Conservation (phyloP, 2,888 invertebrate species). For the Yponomeuta sedellus region DNA sequence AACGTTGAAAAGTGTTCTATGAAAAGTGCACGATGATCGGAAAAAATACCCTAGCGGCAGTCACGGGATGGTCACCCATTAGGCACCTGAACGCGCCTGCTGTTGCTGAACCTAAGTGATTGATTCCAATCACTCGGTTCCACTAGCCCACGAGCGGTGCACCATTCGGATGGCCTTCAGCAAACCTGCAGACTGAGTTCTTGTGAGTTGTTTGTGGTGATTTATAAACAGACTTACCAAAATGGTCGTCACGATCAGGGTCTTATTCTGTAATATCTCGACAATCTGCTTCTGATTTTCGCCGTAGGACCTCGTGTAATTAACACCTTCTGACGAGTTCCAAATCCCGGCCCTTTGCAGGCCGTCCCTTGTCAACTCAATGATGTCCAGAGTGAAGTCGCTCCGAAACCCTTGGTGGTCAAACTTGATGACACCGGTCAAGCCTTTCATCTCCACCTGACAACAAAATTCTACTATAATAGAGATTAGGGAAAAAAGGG, state of each 20-base stretch:
- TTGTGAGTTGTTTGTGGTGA: too few relatives aligned
- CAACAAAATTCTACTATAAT: not conserved
- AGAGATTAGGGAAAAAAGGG: too few relatives aligned
- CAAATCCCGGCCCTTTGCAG: constrained; percentile 90
- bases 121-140: too few relatives aligned
- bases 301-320: constrained; percentile 89
- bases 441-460: constrained; percentile 93
- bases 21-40: too few relatives aligned
- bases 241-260: constrained; percentile 92
- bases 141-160: too few relatives aligned
- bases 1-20: too few relatives aligned
- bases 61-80: too few relatives aligned
- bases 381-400: constrained; percentile 93
- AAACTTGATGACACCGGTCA: constrained; percentile 94
- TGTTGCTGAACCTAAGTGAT: too few relatives aligned
- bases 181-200: too few relatives aligned
- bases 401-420: constrained; percentile 95
- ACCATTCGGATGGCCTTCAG: too few relatives aligned
- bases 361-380: constrained; percentile 90
- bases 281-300: constrained; percentile 92
- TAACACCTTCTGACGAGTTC: constrained; percentile 92
- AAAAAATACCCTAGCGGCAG: too few relatives aligned
- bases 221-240: constrained; percentile 78
- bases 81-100: too few relatives aligned
- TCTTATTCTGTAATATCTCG: constrained; percentile 93